A percentile compares a stretch with the other conserved stretches of the same genome.
Conservation (phyloP, 2,113 vertebrate species). For the Stegastes partitus region DNA sequence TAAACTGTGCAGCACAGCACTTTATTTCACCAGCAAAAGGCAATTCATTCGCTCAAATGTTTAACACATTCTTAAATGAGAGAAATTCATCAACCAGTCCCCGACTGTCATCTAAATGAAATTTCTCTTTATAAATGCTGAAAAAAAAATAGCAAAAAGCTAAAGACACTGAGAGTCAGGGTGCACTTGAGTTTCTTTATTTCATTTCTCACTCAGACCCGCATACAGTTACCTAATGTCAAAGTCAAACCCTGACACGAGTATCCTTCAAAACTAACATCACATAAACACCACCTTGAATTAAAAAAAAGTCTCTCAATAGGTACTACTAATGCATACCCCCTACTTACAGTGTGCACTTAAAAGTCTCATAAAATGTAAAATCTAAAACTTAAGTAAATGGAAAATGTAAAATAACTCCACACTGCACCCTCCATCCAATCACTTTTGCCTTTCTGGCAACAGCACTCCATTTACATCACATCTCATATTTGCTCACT, state of each 20-base stretch:
- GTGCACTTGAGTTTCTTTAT: background rate
- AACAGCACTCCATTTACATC: background rate
- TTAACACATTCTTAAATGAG: constrained; percentile 38
- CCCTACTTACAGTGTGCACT: background rate
- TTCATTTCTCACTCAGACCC: background rate
- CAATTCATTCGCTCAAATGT: constrained; percentile 39
- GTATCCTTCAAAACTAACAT: background rate
- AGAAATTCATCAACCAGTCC: constrained; percentile 39
- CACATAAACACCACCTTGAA: background rate
- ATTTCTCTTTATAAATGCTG: background rate
- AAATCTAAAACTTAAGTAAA: constrained; percentile 2
- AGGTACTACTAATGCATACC: background rate
- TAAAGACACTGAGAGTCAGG: too few relatives aligned
- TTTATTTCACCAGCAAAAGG: constrained; percentile 29
- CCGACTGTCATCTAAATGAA: constrained; percentile 29
- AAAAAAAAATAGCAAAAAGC: background rate
- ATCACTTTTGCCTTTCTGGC: background rate
- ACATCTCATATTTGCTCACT: constrained; percentile 2
- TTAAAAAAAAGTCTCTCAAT: background rate
- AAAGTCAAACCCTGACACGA: background rate
- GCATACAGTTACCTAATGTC: background rate
- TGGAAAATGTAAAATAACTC: background rate
- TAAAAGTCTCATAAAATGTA: background rate
- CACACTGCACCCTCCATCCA: background rate
- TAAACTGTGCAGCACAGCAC: constrained; percentile 11